Conservation (phyloP, 2,888 invertebrate genomes). For the Antheraea assamensis region DNA sequence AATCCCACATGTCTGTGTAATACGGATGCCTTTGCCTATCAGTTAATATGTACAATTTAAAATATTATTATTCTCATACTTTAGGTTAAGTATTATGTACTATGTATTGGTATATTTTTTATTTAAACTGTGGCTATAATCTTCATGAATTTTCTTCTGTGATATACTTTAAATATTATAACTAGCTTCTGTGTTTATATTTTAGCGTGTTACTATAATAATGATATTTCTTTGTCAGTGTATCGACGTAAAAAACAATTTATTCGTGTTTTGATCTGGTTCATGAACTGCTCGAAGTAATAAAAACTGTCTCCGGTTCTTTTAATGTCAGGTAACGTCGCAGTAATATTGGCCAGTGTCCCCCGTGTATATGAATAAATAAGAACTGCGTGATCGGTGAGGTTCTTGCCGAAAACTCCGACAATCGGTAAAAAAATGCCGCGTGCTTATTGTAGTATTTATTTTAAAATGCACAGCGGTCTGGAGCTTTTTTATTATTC, state of each 20-base stretch:
- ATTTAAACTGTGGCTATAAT: no score
- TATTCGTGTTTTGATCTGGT: neutral
- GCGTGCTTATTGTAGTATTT: neutral
- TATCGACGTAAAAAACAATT: neutral
- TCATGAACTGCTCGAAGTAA: no score
- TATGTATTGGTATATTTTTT: no score
- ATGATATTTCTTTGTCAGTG: neutral
- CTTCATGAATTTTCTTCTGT: no score
- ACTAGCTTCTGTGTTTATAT: neutral
- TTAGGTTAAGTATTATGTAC: no score
- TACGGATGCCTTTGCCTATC: neutral
- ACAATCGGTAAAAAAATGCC: neutral
- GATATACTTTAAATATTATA: no score
- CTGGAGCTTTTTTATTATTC: neutral
- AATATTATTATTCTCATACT: neutral
- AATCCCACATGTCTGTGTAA: slow-evolving; percentile 8
- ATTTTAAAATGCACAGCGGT: neutral
- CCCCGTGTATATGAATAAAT: no score
- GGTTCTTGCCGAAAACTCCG: no score
- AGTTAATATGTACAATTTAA: neutral
- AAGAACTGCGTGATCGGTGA: no score
- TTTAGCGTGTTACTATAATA: neutral
- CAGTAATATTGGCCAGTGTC: no score
- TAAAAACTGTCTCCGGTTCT: no score
- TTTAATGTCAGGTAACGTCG: no score